Conservation (phyloP, 2,113 vertebrate species). For the Hemiscyllium ocellatum region DNA sequence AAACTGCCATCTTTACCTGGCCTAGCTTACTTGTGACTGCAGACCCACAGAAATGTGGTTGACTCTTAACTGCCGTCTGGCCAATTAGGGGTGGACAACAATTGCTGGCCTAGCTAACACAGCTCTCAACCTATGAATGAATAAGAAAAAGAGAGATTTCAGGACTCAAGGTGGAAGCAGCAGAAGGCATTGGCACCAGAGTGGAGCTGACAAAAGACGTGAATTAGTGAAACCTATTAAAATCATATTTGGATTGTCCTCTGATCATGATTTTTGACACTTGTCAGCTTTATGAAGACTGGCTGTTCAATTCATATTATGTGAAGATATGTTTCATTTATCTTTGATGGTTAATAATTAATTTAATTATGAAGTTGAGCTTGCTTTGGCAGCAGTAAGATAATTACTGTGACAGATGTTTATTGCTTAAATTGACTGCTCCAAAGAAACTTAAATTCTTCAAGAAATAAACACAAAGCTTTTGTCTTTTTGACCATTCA, state of each 20-base stretch:
- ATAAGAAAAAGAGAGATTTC: neutral
- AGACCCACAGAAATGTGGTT: no score
- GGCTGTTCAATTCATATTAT: neutral
- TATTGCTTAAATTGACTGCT: neutral
- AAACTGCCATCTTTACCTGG: no score
- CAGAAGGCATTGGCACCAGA: neutral
- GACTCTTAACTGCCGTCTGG: no score
- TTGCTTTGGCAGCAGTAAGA: neutral
- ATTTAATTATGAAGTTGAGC: slow-evolving; percentile 14
- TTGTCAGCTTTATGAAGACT: neutral
- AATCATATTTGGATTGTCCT: neutral
- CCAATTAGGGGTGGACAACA: no score
- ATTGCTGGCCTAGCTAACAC: no score
- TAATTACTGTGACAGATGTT: neutral
- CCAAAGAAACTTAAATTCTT: slow-evolving; percentile 21
- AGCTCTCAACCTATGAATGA: no score
- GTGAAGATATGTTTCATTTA: neutral
- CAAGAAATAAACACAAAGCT: neutral
- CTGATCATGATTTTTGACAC: neutral
- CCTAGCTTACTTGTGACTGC: no score
- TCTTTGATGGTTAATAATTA: neutral
- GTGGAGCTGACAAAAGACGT: neutral
- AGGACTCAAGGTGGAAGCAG: neutral
- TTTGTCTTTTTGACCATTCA: neutral
- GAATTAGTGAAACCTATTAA: neutral